phyloP scores from a whole-genome alignment of 2,797 vertebrate species.

The Cuniculus paca region DNA sequence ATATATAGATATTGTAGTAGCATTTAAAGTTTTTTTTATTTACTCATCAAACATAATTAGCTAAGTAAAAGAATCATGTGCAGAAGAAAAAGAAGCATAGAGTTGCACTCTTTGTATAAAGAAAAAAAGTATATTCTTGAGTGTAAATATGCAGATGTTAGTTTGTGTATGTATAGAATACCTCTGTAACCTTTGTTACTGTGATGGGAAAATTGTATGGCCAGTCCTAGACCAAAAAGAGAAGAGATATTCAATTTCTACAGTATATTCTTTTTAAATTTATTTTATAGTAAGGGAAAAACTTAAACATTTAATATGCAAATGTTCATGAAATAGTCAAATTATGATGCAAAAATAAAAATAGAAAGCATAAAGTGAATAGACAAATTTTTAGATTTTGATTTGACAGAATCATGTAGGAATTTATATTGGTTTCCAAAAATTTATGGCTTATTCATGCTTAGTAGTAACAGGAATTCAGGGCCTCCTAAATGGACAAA shows the following conservation, averaged over 20 bases:
- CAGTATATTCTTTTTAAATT: background rate
- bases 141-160: background rate
- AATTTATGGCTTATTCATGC: background rate
- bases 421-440: background rate
- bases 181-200: background rate
- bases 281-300: background rate
- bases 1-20: background rate
- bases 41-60: background rate
- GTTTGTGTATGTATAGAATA: background rate
- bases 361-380: background rate
- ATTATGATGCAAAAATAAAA: background rate
- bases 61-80: background rate
- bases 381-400: background rate
- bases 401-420: background rate
- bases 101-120: background rate
- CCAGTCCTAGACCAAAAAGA: background rate
- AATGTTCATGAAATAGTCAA: background rate
- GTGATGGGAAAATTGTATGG: background rate
- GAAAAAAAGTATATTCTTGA: background rate
- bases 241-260: background rate
- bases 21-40: background rate
- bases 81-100: background rate
- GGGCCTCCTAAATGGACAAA: background rate
- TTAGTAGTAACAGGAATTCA: background rate
- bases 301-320: background rate